A percentile compares a stretch with the other conserved stretches of the same genome.
phyloP scores from a whole-genome alignment of 35 echinoderm and acorn worm species.

The Amphiura filiformis region DNA sequence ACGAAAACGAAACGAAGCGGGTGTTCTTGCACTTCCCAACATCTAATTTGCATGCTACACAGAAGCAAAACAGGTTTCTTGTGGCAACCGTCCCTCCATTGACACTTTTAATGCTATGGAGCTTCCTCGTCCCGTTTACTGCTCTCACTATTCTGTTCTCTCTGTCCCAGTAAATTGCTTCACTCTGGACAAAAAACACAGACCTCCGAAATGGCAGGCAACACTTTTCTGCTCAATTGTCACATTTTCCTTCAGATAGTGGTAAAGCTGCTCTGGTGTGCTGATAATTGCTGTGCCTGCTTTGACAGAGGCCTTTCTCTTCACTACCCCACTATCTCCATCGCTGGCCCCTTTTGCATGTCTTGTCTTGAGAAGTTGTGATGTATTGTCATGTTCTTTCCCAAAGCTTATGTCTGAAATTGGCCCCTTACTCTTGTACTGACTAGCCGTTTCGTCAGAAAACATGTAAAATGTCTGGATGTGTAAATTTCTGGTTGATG shows the following conservation, averaged over 20 bases:
- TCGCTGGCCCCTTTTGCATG: slow-evolving; percentile 85
- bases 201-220: slow-evolving; percentile 57
- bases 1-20: neutral
- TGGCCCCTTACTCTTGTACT: slow-evolving; percentile 81
- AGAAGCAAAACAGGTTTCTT: slow-evolving; percentile 73
- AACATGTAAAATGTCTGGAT: slow-evolving; percentile 38
- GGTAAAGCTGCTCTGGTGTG: slow-evolving; percentile 38
- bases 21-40: neutral
- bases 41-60: slow-evolving; percentile 18
- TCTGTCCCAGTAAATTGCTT: slow-evolving; percentile 25
- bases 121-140: slow-evolving; percentile 60
- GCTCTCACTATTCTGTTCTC: slow-evolving; percentile 39
- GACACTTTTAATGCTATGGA: slow-evolving; percentile 62
- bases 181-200: slow-evolving; percentile 52
- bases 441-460: slow-evolving; percentile 56
- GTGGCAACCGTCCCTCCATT: slow-evolving; percentile 30
- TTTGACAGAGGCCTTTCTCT: slow-evolving; percentile 57
- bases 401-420: slow-evolving; percentile 70
- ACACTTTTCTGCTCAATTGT: slow-evolving; percentile 44
- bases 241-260: slow-evolving; percentile 31
- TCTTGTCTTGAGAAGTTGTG: slow-evolving; percentile 70
- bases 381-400: slow-evolving; percentile 50
- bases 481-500: slow-evolving; percentile 8
- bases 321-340: slow-evolving; percentile 76
- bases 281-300: slow-evolving; percentile 50